Base-by-base conservation (phyloP, 2,797 vertebrate genomes). In the Myotis pilosus region DNA sequence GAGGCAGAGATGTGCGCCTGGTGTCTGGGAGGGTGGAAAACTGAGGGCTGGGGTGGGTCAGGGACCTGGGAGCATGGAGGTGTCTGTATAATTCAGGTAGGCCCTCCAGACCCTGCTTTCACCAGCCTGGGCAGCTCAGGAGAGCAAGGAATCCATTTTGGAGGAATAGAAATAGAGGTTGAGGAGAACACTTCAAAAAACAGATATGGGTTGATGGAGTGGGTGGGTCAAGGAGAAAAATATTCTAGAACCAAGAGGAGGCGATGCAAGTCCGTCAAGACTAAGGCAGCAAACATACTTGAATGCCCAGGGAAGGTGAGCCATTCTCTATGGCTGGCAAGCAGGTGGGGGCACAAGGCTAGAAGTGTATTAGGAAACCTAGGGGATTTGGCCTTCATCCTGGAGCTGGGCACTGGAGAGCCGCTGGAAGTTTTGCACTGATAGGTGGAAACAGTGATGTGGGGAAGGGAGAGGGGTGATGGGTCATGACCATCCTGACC, bases 331-430 rank as follows among this genome's bases (percentile, higher is more conserved):
- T 2, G 44, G 12, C 38, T 49, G 44, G 30, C 62, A 72, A 2
- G 41, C 0, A 0, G 1, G 36, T 22, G 3, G 13, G 15, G 41
- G 15, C 7, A 16, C 33, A n/a, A 75, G 12, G 15, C 41, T 25
- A 19, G 30, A 85, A 28, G 53, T 2, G 1, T 2, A 6, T 4
- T 20, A 28, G 74, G n/a, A 44, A 66, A 15, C 10, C 79, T 22
- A 9, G 17, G 41, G 23, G 13, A 1, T 49, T 30, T 33, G 38
- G 23, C 12, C 22, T 82, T 90, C 64, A 16, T 64, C 38, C 57
- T 25, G 4, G n/a, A 92, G 62, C 36, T 19, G 2, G 30, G 17
- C 15, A 8, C n/a, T 28, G 20, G 62, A 74, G 20, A 83, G 30
- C 38, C 12, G 0, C 2, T 1, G 62, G 7, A 69, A 28, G 10